A percentile compares a stretch with the other conserved stretches of the same genome.
Evolutionary conservation across 2,797 vertebrate genomes (phyloP).

Genomic region (Pipistrellus pipistrellus): DNA sequence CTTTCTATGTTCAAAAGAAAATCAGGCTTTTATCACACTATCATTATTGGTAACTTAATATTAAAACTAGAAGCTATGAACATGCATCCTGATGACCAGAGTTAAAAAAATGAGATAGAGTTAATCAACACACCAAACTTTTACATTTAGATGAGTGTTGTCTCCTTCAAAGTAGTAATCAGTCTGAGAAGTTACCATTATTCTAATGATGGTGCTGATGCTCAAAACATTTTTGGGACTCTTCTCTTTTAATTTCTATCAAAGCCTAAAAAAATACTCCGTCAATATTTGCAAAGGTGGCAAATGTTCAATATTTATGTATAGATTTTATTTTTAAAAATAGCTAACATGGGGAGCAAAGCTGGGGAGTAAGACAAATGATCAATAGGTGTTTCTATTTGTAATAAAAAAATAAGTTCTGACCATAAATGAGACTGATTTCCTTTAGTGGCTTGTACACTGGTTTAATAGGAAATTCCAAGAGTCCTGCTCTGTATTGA

Average conservation of each 20-base stretch:
- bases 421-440: constrained; percentile 38
- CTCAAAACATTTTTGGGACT: constrained; percentile 42
- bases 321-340: not conserved
- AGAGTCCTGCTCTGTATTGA: constrained; percentile 1
- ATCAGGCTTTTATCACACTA: not conserved
- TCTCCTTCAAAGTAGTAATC: not conserved
- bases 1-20: not conserved
- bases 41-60: constrained; percentile 42
- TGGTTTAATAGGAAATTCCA: constrained; percentile 39
- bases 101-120: constrained; percentile 41
- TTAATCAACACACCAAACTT: constrained; percentile 25
- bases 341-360: constrained; percentile 33
- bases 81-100: not conserved
- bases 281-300: constrained; percentile 35
- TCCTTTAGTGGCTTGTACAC: constrained; percentile 27
- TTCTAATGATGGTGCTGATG: constrained; percentile 2
- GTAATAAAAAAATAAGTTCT: not conserved
- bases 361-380: not conserved
- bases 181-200: constrained; percentile 41
- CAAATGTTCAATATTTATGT: constrained; percentile 55
- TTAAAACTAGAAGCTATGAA: constrained; percentile 56
- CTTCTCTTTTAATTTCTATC: constrained; percentile 49
- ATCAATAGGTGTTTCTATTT: constrained; percentile 42
- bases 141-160: constrained; percentile 20
- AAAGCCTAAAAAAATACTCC: constrained; percentile 35